Evolutionary conservation across 2,113 vertebrate species (phyloP), one percentile per base, ranked within the genome.

Genomic region (Rynchops niger): DNA sequence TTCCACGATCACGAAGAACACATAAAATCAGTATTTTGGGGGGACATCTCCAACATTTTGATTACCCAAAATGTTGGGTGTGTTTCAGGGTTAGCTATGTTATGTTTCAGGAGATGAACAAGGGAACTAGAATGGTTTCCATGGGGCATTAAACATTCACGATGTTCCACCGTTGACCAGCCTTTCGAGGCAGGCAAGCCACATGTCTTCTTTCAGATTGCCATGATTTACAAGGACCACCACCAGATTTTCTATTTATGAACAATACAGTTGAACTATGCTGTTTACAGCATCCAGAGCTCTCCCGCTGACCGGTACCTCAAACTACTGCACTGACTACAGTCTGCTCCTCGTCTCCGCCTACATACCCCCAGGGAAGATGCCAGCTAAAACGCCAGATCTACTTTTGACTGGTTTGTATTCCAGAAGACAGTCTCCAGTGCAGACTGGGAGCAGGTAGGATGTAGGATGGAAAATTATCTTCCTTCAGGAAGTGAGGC

Each of bases 61-160:
- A 66, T 29, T 20, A 40, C 17, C 12, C 14, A 30, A 59, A 29
- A 8, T 12, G 10, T 6, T 52, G 36, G 11, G 47, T 49, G 12
- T 49, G 47, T 49, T 49, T 49, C 47, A 36, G 2, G 17, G 12
- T 7, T 74, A 62, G 27, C 25, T 47, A 7, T 4, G 9, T n/a
- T 47, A 7, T 4, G 9, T n/a, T 90, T 42, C 72, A 58, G 65
- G 59, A 45, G 59, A 32, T 25, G 34, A 84, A 49, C 7, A 15
- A 5, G 16, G 40, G 53, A 12, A 80, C 52, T 0, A 36, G 65
- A 58, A 78, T 0, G 0, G 23, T 5, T 6, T 90, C 77, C 36
- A 45, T 1, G 3, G 18, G 16, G 8, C 15, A 40, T 62, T 58
- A 49, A 74, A 66, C 25, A 34, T 4, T 45, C 12, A 9, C 20